phyloP scores from a whole-genome alignment of 2,113 vertebrate species.

The Hippoglossus stenolepis region DNA sequence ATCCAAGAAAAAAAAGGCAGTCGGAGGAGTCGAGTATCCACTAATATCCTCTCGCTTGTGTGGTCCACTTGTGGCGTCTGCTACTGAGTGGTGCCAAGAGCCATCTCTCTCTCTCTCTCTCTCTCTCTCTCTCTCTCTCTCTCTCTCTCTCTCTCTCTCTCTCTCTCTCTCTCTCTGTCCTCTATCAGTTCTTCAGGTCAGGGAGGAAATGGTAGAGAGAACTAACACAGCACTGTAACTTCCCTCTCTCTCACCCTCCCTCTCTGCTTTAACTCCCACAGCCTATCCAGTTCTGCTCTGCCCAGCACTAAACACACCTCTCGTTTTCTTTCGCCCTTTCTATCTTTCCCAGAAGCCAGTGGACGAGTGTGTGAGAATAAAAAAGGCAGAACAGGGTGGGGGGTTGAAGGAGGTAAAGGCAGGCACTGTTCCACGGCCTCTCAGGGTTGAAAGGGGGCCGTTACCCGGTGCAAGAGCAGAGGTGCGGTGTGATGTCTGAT shows the following conservation, averaged over 20 bases:
- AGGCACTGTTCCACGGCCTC: neutral
- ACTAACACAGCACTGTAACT: slow-evolving; percentile 64
- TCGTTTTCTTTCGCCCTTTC: slow-evolving; percentile 46
- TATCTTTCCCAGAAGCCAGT: slow-evolving; percentile 47
- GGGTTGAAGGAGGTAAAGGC: too few relatives aligned
- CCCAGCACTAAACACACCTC: slow-evolving; percentile 62
- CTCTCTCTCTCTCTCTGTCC: slow-evolving; percentile 33
- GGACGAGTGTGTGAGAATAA: slow-evolving; percentile 46
- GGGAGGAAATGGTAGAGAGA: slow-evolving; percentile 66
- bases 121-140: neutral
- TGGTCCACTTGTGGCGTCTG: slow-evolving; percentile 54
- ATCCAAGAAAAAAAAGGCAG: slow-evolving; percentile 43
- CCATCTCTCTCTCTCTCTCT: slow-evolving; percentile 49
- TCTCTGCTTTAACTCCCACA: slow-evolving; percentile 43
- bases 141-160: slow-evolving; percentile 41
- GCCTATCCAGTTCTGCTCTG: slow-evolving; percentile 57
- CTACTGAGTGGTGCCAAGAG: slow-evolving; percentile 54
- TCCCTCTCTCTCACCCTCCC: slow-evolving; percentile 14
- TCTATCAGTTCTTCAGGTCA: slow-evolving; percentile 58
- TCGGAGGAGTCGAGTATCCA: slow-evolving; percentile 31
- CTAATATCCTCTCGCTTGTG: slow-evolving; percentile 46
- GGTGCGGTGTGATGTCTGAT: slow-evolving; percentile 48
- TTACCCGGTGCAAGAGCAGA: slow-evolving; percentile 50
- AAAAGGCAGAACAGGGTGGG: neutral
- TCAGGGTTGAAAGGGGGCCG: neutral